Evolutionary conservation across 1,140 invertebrate genomes (phyloP), one percentile per base, ranked within the genome.

Genomic region (Leptinotarsa undecemlineata): DNA sequence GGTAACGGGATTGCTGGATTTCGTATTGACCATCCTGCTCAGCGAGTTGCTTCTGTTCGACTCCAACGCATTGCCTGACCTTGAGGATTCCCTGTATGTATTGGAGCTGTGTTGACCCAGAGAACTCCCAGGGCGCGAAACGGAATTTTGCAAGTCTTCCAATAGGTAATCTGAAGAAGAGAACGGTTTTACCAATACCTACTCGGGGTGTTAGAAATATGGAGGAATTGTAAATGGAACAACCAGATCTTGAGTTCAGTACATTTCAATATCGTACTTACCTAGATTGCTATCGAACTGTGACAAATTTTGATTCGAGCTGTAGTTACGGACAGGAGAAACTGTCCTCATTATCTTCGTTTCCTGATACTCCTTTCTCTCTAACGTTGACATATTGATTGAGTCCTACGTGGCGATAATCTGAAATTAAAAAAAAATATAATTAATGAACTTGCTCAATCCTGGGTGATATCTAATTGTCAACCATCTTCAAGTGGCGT

Each of bases 71-170:
- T 61, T 77, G 67, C 68, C 63, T 48, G 48, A 73, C 69, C 78
- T 77, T 4, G 77, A 71, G 20, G 77, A 78, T 66, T 79, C 77
- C 62, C 71, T 74, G 42, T 76, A 77, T n/a, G 14, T 68, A 47
- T 60, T 81, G 47, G 73, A 67, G 64, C 74, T 73, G 17, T 76
- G 42, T 62, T 81, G 68, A 68, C 79, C 80, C 75, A 83, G 47
- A 21, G 82, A 82, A 68, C 82, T 82, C 4, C 81, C 79, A 17
- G 83, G 81, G 57, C 82, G 79, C 3, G 83, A 80, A 15, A 85
- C 84, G 2, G 84, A 84, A 76, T 81, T 84, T 76, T 85, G 84
- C 8, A 85, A 75, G 73, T 85, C 84, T 74, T 85, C 84, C 20
- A 85, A 69, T 64, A 85, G 67, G 72, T 84, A 77, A 80, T 85